phyloP scores from a whole-genome alignment of 2,113 vertebrate species.

The Leptocoma aspasia region DNA sequence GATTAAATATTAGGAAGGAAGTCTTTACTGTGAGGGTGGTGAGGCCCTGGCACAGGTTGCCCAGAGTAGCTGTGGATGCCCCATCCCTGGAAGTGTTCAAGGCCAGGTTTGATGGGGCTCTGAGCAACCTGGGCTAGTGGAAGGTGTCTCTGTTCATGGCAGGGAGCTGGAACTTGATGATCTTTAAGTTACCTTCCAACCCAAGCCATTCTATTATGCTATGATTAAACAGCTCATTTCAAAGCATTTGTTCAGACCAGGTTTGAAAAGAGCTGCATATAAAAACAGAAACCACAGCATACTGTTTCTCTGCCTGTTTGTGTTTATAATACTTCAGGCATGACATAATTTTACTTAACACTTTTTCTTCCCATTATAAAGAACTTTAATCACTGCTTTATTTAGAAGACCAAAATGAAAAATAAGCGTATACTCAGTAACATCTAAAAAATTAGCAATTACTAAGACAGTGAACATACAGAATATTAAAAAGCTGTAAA shows the following conservation, averaged over 20 bases:
- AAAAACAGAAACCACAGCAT: background rate
- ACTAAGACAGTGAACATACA: background rate
- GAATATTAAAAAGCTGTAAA: constrained; percentile 2
- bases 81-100: background rate
- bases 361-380: background rate
- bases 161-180: background rate
- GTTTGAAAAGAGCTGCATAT: background rate
- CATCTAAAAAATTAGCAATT: background rate
- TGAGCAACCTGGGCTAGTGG: background rate
- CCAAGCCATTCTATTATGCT: background rate
- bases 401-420: background rate
- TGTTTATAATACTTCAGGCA: background rate
- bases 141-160: background rate
- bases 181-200: no score
- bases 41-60: background rate
- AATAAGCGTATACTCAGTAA: background rate
- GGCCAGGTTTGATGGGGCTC: background rate
- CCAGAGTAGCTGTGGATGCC: background rate
- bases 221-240: background rate
- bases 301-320: background rate
- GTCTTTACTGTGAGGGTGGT: background rate
- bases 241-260: background rate
- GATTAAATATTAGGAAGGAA: background rate
- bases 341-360: background rate
- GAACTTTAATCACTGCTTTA: background rate